These are phyloP conservation scores for Geotrupes spiniger DNA, from an alignment of 2,888 invertebrate species.

Conservation along the genomic window DNA sequence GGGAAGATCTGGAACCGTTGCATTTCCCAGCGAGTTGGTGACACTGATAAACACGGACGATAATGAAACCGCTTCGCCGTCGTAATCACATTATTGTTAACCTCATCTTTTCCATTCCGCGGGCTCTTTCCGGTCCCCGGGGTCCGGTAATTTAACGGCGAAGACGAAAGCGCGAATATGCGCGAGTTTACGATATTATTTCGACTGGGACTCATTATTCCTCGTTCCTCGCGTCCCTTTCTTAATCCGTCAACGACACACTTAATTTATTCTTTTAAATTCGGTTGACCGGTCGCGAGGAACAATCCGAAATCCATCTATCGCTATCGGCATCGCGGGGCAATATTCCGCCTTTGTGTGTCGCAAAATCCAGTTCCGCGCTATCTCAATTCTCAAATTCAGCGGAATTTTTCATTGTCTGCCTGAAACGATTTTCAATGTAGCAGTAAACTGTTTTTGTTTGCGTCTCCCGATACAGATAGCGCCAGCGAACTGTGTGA, in stretches of 20 bases:
- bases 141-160: conserved; percentile 27
- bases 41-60: conserved; percentile 24
- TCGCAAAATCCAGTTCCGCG: conserved; percentile 28
- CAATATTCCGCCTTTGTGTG: conserved; percentile 30
- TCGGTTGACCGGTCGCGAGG: too few species aligned
- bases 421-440: conserved; percentile 31
- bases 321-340: conserved; percentile 27
- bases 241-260: too few species aligned
- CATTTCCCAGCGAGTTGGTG: conserved; percentile 6
- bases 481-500: conserved; percentile 37
- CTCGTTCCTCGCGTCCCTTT: too few species aligned
- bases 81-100: conserved; percentile 25
- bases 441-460: conserved; percentile 35
- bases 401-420: conserved; percentile 36
- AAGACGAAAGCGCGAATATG: conserved; percentile 25
- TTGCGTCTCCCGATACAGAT: conserved; percentile 31
- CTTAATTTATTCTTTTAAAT: too few species aligned
- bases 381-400: conserved; percentile 33
- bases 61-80: conserved; percentile 20
- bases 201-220: conserved; percentile 30
- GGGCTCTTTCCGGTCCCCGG: conserved; percentile 22
- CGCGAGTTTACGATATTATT: conserved; percentile 25
- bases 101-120: conserved; percentile 28
- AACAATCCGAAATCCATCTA: conserved; percentile 31
- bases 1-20: neutral